These are phyloP conservation scores for Vanessa atalanta DNA, from an alignment of 1,140 invertebrate genomes.

Conservation along the genomic window DNA sequence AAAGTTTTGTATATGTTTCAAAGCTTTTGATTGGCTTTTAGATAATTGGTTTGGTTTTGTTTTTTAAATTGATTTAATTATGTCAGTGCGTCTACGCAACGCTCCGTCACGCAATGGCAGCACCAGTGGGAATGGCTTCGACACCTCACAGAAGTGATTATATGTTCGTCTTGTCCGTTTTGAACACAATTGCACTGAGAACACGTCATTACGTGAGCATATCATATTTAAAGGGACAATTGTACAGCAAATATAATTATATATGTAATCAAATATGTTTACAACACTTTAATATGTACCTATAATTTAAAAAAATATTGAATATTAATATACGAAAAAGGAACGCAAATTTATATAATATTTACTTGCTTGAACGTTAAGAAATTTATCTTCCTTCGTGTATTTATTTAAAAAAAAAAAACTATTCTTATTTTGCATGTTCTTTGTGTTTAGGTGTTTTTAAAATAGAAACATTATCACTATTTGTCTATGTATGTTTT, in stretches of 20 bases:
- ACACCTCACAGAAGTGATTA: slow-evolving; percentile 57
- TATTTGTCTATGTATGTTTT: neutral
- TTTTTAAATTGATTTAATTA: slow-evolving; percentile 30
- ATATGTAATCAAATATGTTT: neutral
- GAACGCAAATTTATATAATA: too few relatives aligned
- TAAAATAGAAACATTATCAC: neutral
- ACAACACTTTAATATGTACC: too few relatives aligned
- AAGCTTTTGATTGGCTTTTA: slow-evolving; percentile 35
- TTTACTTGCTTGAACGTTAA: too few relatives aligned
- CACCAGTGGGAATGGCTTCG: slow-evolving; percentile 62
- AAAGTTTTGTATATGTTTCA: neutral
- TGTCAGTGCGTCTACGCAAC: slow-evolving; percentile 76
- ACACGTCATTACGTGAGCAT: slow-evolving; percentile 10
- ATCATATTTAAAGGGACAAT: neutral
- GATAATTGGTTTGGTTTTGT: slow-evolving; percentile 18
- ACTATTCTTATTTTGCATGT: slow-evolving; percentile 4
- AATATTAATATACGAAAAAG: too few relatives aligned
- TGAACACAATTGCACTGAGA: slow-evolving; percentile 49
- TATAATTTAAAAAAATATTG: too few relatives aligned
- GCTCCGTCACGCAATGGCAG: slow-evolving; percentile 63
- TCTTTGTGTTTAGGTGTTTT: neutral
- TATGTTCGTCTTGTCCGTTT: slow-evolving; percentile 62
- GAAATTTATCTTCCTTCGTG: neutral
- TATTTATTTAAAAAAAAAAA: neutral
- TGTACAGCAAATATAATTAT: slow-evolving; percentile 4